Evolutionary conservation across 1,140 invertebrate species (phyloP), one percentile per base, ranked within the genome.

Genomic region (Sminthurides bifidus): DNA sequence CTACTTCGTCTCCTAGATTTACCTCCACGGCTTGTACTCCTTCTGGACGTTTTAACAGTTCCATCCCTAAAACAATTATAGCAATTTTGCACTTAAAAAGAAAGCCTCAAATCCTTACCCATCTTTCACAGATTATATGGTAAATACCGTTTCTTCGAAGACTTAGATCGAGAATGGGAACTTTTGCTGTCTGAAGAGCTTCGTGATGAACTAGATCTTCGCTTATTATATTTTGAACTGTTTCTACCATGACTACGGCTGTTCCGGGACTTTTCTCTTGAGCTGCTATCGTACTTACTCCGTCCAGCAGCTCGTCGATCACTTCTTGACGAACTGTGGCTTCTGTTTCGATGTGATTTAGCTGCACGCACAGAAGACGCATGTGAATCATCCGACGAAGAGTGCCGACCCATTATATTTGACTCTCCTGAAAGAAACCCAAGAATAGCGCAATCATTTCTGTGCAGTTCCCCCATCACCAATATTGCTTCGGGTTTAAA

Each of bases 181-280:
- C 44, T 51, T 17, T 29, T 30, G n/a, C 30, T 19, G 23, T 44
- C 23, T 0, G 48, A 52, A 5, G 50, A 58, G 17, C 37, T 46
- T 21, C 43, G 24, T 38, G 24, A 29, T 19, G 46, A 56, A 17
- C 35, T 21, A 14, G 54, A 49, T 29, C 54, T 40, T 56, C 24
- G 26, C 21, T 40, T 40, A 52, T 52, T n/a, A n/a, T n/a, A n/a
- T n/a, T n/a, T n/a, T n/a, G n/a, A n/a, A n/a, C 46, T 5, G n/a
- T 10, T 8, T 37, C 23, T 35, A 4, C 49, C 37, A 30, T 19
- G 10, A 14, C 21, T 33, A 24, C 49, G n/a, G 6, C 49, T 6
- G 49, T 31, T 51, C 23, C 33, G 27, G 19, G 35, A 31, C 27
- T 17, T 33, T 30, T 30, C 45, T 24, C 23, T 29, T 33, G 23